Percentiles rank a stretch among this genome's conserved stretches.
Conservation (phyloP, 1,140 invertebrate genomes). For the Scaptomyza graminum region DNA sequence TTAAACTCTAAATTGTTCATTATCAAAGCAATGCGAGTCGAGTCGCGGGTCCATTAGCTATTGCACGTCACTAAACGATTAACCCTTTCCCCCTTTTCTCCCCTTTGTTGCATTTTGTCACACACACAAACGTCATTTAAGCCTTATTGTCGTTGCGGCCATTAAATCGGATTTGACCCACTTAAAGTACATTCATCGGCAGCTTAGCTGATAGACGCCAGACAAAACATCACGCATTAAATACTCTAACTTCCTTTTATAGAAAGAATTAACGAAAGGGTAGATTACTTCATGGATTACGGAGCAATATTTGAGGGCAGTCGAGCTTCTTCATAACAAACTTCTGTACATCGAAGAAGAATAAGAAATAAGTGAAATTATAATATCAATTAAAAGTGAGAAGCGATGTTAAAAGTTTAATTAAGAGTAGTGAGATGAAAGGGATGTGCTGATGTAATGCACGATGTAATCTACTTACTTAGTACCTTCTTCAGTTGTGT, state of each 20-base stretch:
- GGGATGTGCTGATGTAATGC: too few relatives aligned
- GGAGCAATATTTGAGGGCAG: too few relatives aligned
- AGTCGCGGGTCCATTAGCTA: conserved; percentile 30
- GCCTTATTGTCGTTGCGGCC: conserved; percentile 3
- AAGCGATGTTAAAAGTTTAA: too few relatives aligned
- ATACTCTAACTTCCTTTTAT: conserved; percentile 1
- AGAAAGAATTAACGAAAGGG: too few relatives aligned
- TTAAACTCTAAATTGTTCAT: conserved; percentile 30
- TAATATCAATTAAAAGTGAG: too few relatives aligned
- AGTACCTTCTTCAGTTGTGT: neutral
- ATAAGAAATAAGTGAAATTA: too few relatives aligned
- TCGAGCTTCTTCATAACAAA: too few relatives aligned
- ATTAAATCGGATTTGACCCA: conserved; percentile 47
- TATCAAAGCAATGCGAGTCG: conserved; percentile 21
- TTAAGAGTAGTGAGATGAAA: too few relatives aligned
- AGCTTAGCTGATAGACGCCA: conserved; percentile 15
- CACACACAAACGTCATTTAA: conserved; percentile 27
- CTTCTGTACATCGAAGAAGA: too few relatives aligned
- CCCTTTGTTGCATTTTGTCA: too few relatives aligned
- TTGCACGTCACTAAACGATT: conserved; percentile 39
- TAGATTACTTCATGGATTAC: too few relatives aligned
- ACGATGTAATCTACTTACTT: too few relatives aligned
- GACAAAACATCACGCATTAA: conserved; percentile 49
- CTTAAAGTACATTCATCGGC: conserved; percentile 25
- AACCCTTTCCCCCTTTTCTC: conserved; percentile 17